Evolutionary conservation across 2,888 invertebrate genomes (phyloP), one percentile per base, ranked within the genome.

Genomic region (Leptothorax acervorum): DNA sequence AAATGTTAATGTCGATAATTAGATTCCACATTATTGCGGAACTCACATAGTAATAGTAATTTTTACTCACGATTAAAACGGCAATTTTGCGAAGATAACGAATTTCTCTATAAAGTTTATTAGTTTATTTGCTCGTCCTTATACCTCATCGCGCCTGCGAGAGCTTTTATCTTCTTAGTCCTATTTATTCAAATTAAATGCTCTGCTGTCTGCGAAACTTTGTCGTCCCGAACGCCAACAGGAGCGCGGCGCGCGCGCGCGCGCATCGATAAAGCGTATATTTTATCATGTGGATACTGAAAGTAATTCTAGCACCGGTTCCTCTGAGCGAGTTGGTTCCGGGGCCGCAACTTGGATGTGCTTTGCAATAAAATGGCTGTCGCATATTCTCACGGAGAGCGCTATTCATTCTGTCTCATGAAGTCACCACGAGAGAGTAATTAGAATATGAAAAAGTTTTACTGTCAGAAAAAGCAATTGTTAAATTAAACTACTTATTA

Each of bases 161-260:
- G 62, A 74, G n/a, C 74, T 71, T 35, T 60, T n/a, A 60, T 73
- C 71, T 81, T 84, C 76, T 75, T 76, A 39, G 66, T 76, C 23
- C 79, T 84, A 86, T 87, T 88, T 86, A 90, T 90, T 88, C 71
- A 85, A 88, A 90, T 90, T 85, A 86, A 86, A 85, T 65, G 57
- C 35, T 31, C 70, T 18, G 68, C 39, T 45, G 18, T 53, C 39
- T 66, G 66, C 42, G 18, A 66, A 86, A 84, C 73, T 88, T 86
- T 55, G 71, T 82, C 68, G 48, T 31, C 11, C 31, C 65, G 45
- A 78, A 78, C 31, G 63, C 42, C 23, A 73, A 45, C 42, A 39
- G 15, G 12, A 68, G 51, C n/a, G n/a, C n/a, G n/a, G n/a, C n/a
- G n/a, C n/a, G n/a, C n/a, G n/a, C n/a, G n/a, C n/a, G n/a, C n/a